Evolutionary conservation across 1,140 invertebrate genomes (phyloP), one percentile per base, ranked within the genome.

Genomic region (Drosophila chauvacae): DNA sequence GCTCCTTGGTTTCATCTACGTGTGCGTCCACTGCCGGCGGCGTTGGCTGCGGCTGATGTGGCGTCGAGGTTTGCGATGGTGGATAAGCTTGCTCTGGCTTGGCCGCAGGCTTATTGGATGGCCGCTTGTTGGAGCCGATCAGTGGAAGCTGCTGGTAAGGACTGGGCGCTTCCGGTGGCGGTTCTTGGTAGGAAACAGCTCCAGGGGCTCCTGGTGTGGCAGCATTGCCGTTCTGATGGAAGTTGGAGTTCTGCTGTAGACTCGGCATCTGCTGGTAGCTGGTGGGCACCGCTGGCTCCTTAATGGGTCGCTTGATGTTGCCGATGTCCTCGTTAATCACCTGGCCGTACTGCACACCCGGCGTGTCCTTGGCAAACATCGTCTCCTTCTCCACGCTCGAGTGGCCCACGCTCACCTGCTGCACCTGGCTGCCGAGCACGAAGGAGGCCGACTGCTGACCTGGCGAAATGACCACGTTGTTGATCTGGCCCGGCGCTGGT

Each of bases 381-480:
- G 77, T 69, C 16, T 82, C 71, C 63, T 92, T 91, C 59, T 88
- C 82, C 26, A 80, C 76, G 11, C 45, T 71, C 23, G 64, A 72
- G 57, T 62, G 81, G 10, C 42, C 88, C 93, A 28, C 75, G 41
- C 80, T 72, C 13, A 95, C 94, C 56, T 94, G 94, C 60, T 95
- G 95, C 45, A 77, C 74, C 39, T 94, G 93, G 59, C 95, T 95
- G 2, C 95, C 94, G 4, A 95, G 91, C 7, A 95, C 94, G 78
- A 95, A 95, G 0, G 94, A 94, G 7, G 95, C 94, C 2, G 94
- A 95, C 59, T 95, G 94, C 72, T 95, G 95, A 53, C 94, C 94
- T 2, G 94, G 95, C 0, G 94, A 94, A 41, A 95, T 94, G 41
- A 95, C 94, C 42, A 95, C 94, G 47, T 95, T 95, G 61, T 94